These are phyloP conservation scores for Hipparchia sbordonii DNA, from an alignment of 2,888 invertebrate genomes.

Conservation along the genomic window DNA sequence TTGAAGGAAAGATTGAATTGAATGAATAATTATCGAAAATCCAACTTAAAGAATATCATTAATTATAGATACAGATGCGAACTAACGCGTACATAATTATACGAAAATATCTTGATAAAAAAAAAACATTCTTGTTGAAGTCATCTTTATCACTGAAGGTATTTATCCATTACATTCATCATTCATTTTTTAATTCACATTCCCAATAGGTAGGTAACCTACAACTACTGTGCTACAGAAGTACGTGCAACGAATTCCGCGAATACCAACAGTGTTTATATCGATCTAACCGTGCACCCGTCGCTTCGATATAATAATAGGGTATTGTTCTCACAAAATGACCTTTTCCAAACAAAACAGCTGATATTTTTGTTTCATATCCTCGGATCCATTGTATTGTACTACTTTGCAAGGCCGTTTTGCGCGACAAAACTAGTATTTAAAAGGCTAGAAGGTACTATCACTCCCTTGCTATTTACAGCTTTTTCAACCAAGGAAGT, in stretches of 20 bases:
- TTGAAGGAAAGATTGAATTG: too few relatives aligned
- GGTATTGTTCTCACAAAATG: slow-evolving; percentile 46
- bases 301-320: slow-evolving; percentile 46
- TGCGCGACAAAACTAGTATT: slow-evolving; percentile 26
- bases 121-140: background rate
- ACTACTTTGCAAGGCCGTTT: slow-evolving; percentile 31
- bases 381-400: slow-evolving; percentile 16
- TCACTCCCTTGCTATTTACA: background rate
- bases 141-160: background rate
- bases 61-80: too few relatives aligned
- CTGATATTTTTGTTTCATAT: slow-evolving; percentile 44
- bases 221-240: background rate
- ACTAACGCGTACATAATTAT: too few relatives aligned
- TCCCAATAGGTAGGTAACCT: background rate
- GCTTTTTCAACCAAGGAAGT: background rate
- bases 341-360: slow-evolving; percentile 47
- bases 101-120: too few relatives aligned
- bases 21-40: too few relatives aligned
- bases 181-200: slow-evolving; percentile 9
- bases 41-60: too few relatives aligned
- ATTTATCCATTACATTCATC: slow-evolving; percentile 15
- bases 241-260: slow-evolving; percentile 26
- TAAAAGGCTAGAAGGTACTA: slow-evolving; percentile 19
- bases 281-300: slow-evolving; percentile 33
- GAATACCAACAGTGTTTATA: slow-evolving; percentile 33